Percentiles rank a stretch among this genome's conserved stretches.
Conservation (phyloP, 1,140 invertebrate genomes). For the Armadillidium nasatum region DNA sequence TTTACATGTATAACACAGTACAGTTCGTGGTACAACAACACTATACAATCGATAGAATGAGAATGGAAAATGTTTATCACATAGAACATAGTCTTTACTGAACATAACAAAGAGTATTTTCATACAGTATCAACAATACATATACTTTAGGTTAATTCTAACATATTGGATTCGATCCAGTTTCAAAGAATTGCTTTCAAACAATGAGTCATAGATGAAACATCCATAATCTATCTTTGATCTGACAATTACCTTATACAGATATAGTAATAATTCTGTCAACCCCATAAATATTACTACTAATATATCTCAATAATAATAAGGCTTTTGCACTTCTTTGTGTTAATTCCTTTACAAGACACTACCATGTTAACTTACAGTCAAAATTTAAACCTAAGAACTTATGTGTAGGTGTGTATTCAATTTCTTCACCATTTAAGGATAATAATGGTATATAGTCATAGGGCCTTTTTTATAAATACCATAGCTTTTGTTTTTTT, state of each 20-base stretch:
- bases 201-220: neutral
- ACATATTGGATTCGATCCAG: conserved; percentile 4
- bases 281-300: neutral
- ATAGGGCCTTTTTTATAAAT: neutral
- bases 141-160: too few relatives aligned
- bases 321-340: neutral
- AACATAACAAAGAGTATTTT: too few relatives aligned
- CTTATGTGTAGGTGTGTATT: neutral
- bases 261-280: neutral
- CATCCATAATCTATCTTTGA: conserved; percentile 10
- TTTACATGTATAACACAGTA: too few relatives aligned
- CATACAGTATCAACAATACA: too few relatives aligned
- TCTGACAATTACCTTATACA: neutral
- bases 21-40: too few relatives aligned
- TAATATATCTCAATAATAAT: neutral
- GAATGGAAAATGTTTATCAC: too few relatives aligned
- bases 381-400: conserved; percentile 11
- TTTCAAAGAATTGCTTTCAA: neutral
- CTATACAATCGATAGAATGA: too few relatives aligned
- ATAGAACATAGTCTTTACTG: too few relatives aligned
- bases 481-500: neutral
- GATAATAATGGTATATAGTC: neutral
- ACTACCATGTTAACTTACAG: neutral
- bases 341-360: neutral
- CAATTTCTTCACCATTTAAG: neutral